phyloP scores from a whole-genome alignment of 2,113 vertebrate species.

The Gymnorhina tibicen region DNA sequence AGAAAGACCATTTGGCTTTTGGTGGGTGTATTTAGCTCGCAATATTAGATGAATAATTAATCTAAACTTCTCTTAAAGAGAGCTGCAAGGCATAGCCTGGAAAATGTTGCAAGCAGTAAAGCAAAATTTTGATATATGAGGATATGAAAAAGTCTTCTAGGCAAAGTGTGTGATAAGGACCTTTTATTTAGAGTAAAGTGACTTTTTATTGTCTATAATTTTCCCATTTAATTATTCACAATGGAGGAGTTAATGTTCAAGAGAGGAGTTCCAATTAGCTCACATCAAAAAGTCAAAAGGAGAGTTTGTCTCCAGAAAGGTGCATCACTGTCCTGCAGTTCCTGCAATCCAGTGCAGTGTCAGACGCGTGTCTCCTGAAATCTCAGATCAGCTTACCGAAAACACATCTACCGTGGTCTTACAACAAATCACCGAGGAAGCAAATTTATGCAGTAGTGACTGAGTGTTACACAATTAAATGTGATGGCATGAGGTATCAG shows the following conservation, averaged over 20 bases:
- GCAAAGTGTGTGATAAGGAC: neutral
- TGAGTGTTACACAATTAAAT: slow-evolving; percentile 60
- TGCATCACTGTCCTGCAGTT: neutral
- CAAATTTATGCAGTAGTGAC: slow-evolving; percentile 43
- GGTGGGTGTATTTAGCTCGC: neutral
- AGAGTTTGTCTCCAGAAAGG: neutral
- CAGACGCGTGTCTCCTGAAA: neutral
- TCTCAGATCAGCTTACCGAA: neutral
- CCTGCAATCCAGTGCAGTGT: neutral
- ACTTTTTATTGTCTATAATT: slow-evolving; percentile 14
- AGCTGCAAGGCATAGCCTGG: neutral
- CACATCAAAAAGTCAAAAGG: neutral
- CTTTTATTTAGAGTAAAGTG: slow-evolving; percentile 40
- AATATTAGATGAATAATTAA: neutral
- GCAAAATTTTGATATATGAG: neutral
- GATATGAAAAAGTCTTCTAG: slow-evolving; percentile 2
- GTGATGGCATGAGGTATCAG: slow-evolving; percentile 45
- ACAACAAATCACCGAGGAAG: slow-evolving; percentile 25
- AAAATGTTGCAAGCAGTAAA: neutral
- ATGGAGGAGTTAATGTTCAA: neutral
- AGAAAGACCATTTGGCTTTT: neutral
- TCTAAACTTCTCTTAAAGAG: neutral
- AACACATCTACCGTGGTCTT: neutral
- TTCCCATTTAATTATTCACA: slow-evolving; percentile 4
- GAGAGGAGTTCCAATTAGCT: neutral